Evolutionary conservation across 1,140 invertebrate genomes (phyloP), one percentile per base, ranked within the genome.

Genomic region (Leptopilina clavipes): DNA sequence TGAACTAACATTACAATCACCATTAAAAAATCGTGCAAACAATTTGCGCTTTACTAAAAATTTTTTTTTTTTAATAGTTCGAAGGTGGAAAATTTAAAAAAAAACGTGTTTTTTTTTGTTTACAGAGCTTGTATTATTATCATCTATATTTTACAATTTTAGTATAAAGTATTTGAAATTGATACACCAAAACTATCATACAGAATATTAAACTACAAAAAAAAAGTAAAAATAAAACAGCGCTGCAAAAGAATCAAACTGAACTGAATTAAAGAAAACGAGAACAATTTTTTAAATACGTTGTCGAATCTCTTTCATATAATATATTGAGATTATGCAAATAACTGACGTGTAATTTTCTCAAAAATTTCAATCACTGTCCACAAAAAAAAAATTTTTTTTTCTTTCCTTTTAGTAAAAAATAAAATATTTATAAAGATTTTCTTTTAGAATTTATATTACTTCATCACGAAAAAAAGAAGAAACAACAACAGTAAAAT

Each of bases 181-280:
- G 25, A 31, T 37, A 65, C 59, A 65, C 19, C 59, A 31, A 65
- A 65, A 31, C 59, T 65, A 65, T 65, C 14, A 65, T 65, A 65
- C 59, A 65, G 11, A 14, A 65, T 65, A 65, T n/a, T 25, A 31
- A 59, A 65, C 59, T 65, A 31, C 22, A 65, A 65, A 65, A 40
- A 40, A 40, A 40, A n/a, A n/a, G n/a, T n/a, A n/a, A n/a, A n/a
- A n/a, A n/a, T n/a, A n/a, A n/a, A 40, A 40, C 25, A 65, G 59
- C 59, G 59, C 59, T 65, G 59, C 25, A 31, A 65, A 65, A 65
- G 59, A 65, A 14, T 65, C 59, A 65, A 31, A 65, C 59, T 65
- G n/a, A 65, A 31, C n/a, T 65, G 25, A 31, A 65, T 54, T 14
- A 37, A 65, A 31, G 25, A 65, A 65, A 31, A 31, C 6, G 25